Base-by-base conservation (phyloP, 2,888 invertebrate species). In the Selenia dentaria region DNA sequence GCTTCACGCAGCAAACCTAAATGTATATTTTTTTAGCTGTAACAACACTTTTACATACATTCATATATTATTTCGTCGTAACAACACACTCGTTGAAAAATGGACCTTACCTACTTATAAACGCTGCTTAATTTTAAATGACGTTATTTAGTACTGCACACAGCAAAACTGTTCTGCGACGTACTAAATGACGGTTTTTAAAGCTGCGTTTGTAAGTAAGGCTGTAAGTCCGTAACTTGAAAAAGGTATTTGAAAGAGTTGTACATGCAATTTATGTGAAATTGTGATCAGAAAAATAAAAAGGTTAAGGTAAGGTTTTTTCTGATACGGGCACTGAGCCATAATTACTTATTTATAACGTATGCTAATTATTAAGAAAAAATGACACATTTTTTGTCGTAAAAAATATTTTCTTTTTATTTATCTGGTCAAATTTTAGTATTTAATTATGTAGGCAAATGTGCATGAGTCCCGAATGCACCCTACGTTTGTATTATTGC, bases 391-490 rank as follows among this genome's bases (percentile, higher is more conserved):
- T 16, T 16, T 16, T 16, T 22, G 3, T 22, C 6, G 3, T 6
- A 5, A 22, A 2, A 22, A 9, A 13, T 11, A 1, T 6, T 20
- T 11, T 10, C 24, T 18, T 26, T 37, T 37, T 37, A 35, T 43
- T 45, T 71, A 70, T 64, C 70, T 74, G 67, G 57, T 60, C 64
- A 57, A 51, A 60, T 70, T 67, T 70, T 58, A 69, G 65, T 68
- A 67, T 66, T 64, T 65, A 66, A 60, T 57, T 59, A 43, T 82
- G 81, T 84, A 16, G 22, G 22, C 8, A 75, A 67, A 78, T 79
- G 89, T 87, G 89, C 89, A 89, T 89, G 89, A 67, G 51, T 81
- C 87, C 88, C 70, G 86, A 88, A 87, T 89, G 89, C 88, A 88
- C 86, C 79, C 85, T 76, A 43, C 52, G 48, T 88, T 85, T 89